Evolutionary conservation across 2,888 invertebrate species (phyloP), one percentile per base, ranked within the genome.

Genomic region (Cacoxenus indagator): DNA sequence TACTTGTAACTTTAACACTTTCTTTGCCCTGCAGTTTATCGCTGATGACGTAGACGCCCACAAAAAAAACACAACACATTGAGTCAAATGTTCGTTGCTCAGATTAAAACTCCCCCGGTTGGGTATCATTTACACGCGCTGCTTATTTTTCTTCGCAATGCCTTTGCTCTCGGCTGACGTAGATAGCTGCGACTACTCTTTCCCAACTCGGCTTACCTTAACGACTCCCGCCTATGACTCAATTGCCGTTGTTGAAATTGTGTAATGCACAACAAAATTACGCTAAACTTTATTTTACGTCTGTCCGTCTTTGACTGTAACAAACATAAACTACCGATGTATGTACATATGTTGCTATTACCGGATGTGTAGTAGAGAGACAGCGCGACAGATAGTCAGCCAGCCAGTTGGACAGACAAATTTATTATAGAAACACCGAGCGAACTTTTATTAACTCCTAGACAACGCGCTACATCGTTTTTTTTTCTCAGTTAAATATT

Each of bases 381-480:
- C 2, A 37, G 14, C 8, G 37, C 37, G 37, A 4, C 37, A 37
- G 37, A 4, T 31, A 31, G 31, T 31, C 9, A 5, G 31, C 2
- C 37, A 37, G 37, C 9, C 9, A 5, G 31, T 1, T 14, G 14
- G 37, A 37, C 37, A 2, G 37, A 37, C 37, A 37, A 37, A 4
- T 14, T 37, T 37, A 37, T 37, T 11, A 54, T 54, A 54, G 24
- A 29, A 57, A 57, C 26, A 14, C 57, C 57, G 29, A 57, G 57
- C 57, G 6, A 27, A 31, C 26, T 17, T 26, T 26, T 3, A 57
- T 27, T 57, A 57, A 57, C 54, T 54, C 2, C 6, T n/a, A 57
- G 57, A 57, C 57, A 57, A 29, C 57, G 57, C 27, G 57, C 17
- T 19, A 57, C 57, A 57, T 57, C 29, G 57, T 57, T n/a, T n/a